Evolutionary conservation across 2,797 vertebrate genomes (phyloP).

Genomic region (Gobionotothen gibberifrons): DNA sequence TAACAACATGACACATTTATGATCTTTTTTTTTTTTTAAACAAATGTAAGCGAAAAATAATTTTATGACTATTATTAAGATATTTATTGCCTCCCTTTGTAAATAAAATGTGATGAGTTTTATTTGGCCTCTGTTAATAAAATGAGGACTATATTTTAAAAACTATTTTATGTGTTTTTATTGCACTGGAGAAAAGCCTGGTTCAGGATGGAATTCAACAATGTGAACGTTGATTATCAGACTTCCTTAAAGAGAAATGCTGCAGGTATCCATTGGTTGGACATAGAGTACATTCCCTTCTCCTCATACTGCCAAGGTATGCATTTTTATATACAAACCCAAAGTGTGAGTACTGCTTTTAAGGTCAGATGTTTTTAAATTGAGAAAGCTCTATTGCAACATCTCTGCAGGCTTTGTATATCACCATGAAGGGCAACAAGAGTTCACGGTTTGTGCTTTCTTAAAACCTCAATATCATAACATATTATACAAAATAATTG

Average conservation of each 20-base stretch:
- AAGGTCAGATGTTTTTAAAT: conserved; percentile 65
- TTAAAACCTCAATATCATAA: conserved; percentile 10
- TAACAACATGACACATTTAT: conserved; percentile 89
- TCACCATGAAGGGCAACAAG: conserved; percentile 2
- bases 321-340: conserved; percentile 80
- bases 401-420: conserved; percentile 53
- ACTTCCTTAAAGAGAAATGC: conserved; percentile 55
- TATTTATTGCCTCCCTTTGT: conserved; percentile 91
- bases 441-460: conserved; percentile 28
- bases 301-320: conserved; percentile 78
- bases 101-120: conserved; percentile 89
- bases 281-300: conserved; percentile 78
- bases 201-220: conserved; percentile 14
- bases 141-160: conserved; percentile 89
- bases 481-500: conserved; percentile 19
- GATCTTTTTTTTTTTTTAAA: conserved; percentile 70
- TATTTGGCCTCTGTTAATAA: conserved; percentile 90
- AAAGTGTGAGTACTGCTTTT: conserved; percentile 66
- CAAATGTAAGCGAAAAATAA: conserved; percentile 88
- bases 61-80: conserved; percentile 91
- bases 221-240: conserved; percentile 29
- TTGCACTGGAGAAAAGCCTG: conserved; percentile 28
- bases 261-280: conserved; percentile 64
- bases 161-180: conserved; percentile 61
- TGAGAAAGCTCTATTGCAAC: conserved; percentile 56